These are phyloP conservation scores for Microchirus variegatus DNA, from an alignment of 2,797 vertebrate genomes.

Conservation along the genomic window DNA sequence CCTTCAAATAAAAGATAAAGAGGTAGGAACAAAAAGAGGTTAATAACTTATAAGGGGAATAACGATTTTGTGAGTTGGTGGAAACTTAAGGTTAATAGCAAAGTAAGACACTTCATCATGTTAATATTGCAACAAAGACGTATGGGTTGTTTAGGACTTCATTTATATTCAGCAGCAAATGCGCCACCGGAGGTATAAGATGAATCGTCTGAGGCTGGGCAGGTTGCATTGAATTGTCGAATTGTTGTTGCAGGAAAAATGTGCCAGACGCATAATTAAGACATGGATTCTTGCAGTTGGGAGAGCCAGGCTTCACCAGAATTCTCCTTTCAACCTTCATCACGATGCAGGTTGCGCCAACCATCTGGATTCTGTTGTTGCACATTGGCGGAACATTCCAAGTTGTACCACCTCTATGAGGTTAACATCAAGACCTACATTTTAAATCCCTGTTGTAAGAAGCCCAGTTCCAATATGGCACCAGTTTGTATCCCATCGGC, in stretches of 20 bases:
- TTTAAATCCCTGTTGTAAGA: too few species aligned
- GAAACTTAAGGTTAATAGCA: slow-evolving; percentile 29
- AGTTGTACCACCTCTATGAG: not conserved
- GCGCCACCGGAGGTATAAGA: slow-evolving; percentile 31
- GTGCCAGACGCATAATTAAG: slow-evolving; percentile 39
- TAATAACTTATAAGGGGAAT: slow-evolving; percentile 23
- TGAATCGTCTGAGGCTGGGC: slow-evolving; percentile 46
- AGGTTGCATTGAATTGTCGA: slow-evolving; percentile 43
- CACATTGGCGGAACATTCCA: slow-evolving; percentile 11
- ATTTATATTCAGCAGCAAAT: slow-evolving; percentile 46
- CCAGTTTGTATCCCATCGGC: too few species aligned
- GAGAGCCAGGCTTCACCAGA: slow-evolving; percentile 36
- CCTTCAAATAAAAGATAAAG: slow-evolving; percentile 13
- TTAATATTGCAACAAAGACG: slow-evolving; percentile 9
- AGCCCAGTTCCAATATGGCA: too few species aligned
- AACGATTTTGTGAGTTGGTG: slow-evolving; percentile 9
- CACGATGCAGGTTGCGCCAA: slow-evolving; percentile 26
- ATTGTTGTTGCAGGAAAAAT: slow-evolving; percentile 31
- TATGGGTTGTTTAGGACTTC: slow-evolving; percentile 22
- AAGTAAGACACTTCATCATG: slow-evolving; percentile 13
- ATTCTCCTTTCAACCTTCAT: slow-evolving; percentile 34
- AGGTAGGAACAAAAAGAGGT: slow-evolving; percentile 6
- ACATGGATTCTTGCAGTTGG: slow-evolving; percentile 46
- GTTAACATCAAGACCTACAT: too few species aligned
- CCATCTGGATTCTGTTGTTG: slow-evolving; percentile 46